Conservation (phyloP, 2,113 vertebrate genomes). For the Alethe castanea region DNA sequence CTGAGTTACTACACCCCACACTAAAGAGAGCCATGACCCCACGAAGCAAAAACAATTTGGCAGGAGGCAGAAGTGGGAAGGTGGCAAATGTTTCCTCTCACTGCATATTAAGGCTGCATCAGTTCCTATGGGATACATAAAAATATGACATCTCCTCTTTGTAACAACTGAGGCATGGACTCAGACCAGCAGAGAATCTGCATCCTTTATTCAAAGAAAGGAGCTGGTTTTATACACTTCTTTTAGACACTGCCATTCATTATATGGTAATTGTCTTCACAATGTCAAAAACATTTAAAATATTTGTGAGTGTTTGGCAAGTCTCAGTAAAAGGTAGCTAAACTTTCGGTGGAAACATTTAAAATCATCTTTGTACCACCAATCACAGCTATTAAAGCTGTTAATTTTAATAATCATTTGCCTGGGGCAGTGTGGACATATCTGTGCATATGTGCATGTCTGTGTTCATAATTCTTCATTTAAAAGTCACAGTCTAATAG, state of each 20-base stretch:
- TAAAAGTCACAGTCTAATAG: neutral
- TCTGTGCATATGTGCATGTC: neutral
- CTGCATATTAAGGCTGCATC: neutral
- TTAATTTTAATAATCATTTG: neutral
- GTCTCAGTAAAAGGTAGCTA: neutral
- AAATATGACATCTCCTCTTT: neutral
- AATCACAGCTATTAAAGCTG: neutral
- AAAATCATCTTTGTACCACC: neutral
- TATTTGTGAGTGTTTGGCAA: accelerated
- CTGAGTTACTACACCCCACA: neutral
- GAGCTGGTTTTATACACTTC: neutral
- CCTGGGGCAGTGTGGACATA: neutral
- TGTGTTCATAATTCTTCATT: slow-evolving; percentile 5
- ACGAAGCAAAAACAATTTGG: neutral
- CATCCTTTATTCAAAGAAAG: neutral
- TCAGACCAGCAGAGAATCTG: too few relatives aligned
- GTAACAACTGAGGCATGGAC: accelerated
- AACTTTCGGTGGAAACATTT: neutral
- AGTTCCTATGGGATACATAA: neutral
- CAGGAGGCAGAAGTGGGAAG: neutral
- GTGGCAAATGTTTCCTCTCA: accelerated
- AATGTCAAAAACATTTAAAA: neutral
- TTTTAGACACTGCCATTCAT: too few relatives aligned
- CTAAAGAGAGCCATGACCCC: neutral
- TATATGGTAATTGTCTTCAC: neutral